Base-by-base conservation (phyloP, 2,797 vertebrate species). In the Cossypha polioptera region DNA sequence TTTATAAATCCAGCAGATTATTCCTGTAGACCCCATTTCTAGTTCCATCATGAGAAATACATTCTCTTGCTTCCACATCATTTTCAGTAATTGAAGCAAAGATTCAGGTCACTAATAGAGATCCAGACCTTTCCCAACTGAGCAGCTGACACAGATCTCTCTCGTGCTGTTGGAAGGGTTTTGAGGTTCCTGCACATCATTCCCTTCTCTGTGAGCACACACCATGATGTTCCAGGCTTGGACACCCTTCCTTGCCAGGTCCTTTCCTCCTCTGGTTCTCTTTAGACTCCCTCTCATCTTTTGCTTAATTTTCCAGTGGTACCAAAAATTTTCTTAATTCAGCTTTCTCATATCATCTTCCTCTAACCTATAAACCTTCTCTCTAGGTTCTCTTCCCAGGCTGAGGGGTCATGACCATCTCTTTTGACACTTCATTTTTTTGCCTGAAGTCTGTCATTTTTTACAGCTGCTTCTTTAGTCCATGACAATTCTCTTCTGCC, bases 391-490 rank as follows among this genome's bases (percentile, higher is more conserved):
- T 66, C 19, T 75, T 72, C 53, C 63, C 28, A 62, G 45, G 26
- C 35, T 25, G 7, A 38, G 40, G 38, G 65, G 54, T 54, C 42
- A 33, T 1, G 5, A 47, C 24, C 38, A 43, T 14, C 24, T 83
- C 36, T 72, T 61, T 51, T 42, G 38, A 61, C 28, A 62, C 7
- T 88, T 75, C 50, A 51, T 12, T 58, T 45, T 80, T 89, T 67
- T 90, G 28, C 22, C 31, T 48, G 53, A 92, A 90, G 28, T 91
- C 83, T 75, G 62, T 31, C 16, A 38, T 65, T 91, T 89, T 90
- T 85, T 85, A 61, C 54, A 92, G 50, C 53, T 94, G 35, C 36
- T 61, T 86, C 66, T 83, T 92, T 54, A 88, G 68, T 47, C 68
- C 69, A 58, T 47, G 62, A 54, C 14, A 50, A 43, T 83, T 38